A percentile compares a stretch with the other conserved stretches of the same genome.
phyloP scores from a whole-genome alignment of 2,797 vertebrate species.

The Cynopterus sphinx region DNA sequence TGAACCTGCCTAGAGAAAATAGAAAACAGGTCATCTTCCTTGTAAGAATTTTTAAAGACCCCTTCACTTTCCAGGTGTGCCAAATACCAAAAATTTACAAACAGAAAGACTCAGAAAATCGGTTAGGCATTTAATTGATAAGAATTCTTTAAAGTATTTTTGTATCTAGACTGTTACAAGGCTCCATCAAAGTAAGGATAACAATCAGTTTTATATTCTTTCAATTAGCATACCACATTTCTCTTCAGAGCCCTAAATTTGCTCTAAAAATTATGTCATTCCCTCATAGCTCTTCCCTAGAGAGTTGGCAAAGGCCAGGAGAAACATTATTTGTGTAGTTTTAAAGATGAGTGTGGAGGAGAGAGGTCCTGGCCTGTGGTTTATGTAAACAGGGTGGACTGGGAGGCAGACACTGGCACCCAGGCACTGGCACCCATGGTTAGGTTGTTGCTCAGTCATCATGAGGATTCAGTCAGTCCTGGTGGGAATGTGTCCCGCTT shows the following conservation, averaged over 20 bases:
- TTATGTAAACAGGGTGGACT: neutral
- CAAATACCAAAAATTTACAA: conserved; percentile 9
- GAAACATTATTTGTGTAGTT: conserved; percentile 2
- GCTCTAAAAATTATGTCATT: conserved; percentile 19
- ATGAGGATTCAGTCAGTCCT: neutral
- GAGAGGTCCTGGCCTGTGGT: neutral
- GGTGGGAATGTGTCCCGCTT: neutral
- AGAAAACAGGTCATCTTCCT: conserved; percentile 57
- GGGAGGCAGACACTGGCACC: neutral
- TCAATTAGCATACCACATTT: neutral
- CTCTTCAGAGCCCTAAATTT: conserved; percentile 35
- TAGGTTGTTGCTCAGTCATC: neutral
- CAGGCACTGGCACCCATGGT: neutral
- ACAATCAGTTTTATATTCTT: neutral
- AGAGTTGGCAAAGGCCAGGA: neutral
- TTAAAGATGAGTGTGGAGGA: neutral
- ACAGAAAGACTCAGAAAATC: neutral
- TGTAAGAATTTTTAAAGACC: conserved; percentile 25
- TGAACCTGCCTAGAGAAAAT: conserved; percentile 54
- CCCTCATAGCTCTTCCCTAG: neutral
- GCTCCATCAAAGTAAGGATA: neutral
- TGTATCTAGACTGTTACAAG: neutral
- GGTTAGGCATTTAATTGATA: neutral
- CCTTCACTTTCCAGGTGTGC: conserved; percentile 43
- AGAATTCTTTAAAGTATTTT: conserved; percentile 27